Conservation (phyloP, 1,140 invertebrate genomes). For the Drosophila albomicans region DNA sequence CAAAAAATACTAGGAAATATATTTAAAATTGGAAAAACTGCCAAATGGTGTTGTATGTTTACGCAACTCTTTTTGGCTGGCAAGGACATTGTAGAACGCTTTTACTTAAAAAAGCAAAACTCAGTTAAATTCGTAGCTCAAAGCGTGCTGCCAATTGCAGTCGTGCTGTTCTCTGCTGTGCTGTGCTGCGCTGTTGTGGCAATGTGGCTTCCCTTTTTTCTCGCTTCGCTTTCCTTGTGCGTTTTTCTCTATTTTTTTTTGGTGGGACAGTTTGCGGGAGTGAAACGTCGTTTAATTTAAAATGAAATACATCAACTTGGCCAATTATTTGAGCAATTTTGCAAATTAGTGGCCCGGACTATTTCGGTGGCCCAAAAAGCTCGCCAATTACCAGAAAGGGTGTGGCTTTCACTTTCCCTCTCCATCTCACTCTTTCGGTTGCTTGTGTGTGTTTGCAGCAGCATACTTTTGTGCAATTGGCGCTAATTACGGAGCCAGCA, state of each 20-base stretch:
- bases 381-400: constrained; percentile 62
- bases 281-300: constrained; percentile 68
- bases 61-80: constrained; percentile 2
- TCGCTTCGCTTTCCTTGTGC: neutral
- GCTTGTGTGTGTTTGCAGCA: constrained; percentile 47
- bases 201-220: constrained; percentile 19
- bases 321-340: constrained; percentile 79
- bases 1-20: neutral
- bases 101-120: constrained; percentile 15
- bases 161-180: constrained; percentile 34
- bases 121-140: constrained; percentile 39
- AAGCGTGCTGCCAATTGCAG: constrained; percentile 70
- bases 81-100: neutral
- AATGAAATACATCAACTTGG: constrained; percentile 72
- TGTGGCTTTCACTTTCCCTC: constrained; percentile 3
- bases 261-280: constrained; percentile 32
- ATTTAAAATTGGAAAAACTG: constrained; percentile 1
- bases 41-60: neutral
- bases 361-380: constrained; percentile 52
- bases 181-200: constrained; percentile 27
- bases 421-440: neutral
- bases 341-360: constrained; percentile 69
- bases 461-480: constrained; percentile 60
- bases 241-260: constrained; percentile 4
- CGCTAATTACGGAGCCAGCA: constrained; percentile 60